A percentile compares a stretch with the other conserved stretches of the same genome.
Evolutionary conservation across 2,888 invertebrate species (phyloP).

Genomic region (Alcis repandata): DNA sequence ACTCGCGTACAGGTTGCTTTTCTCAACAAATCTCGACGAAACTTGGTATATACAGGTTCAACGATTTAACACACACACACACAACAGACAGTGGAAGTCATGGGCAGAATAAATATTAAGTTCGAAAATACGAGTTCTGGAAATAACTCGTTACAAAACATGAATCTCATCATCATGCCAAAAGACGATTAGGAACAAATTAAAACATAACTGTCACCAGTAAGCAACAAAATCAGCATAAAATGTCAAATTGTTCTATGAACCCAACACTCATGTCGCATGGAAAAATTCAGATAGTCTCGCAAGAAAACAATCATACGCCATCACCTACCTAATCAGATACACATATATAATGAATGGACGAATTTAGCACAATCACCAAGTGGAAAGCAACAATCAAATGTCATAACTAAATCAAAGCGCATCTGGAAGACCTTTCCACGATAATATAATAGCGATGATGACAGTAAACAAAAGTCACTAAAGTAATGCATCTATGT

Average conservation of each 20-base stretch:
- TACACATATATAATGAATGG: slow-evolving; percentile 84
- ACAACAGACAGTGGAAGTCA: slow-evolving; percentile 69
- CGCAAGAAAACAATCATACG: slow-evolving; percentile 72
- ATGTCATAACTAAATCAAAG: slow-evolving; percentile 74
- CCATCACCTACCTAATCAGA: slow-evolving; percentile 76
- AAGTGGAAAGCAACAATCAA: slow-evolving; percentile 71
- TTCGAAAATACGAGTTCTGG: too few species aligned
- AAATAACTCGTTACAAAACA: slow-evolving; percentile 76
- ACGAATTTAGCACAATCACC: slow-evolving; percentile 79
- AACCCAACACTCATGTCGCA: slow-evolving; percentile 72
- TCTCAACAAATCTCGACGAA: too few species aligned
- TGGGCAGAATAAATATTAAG: slow-evolving; percentile 76
- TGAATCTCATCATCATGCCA: slow-evolving; percentile 80
- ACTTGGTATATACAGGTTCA: too few species aligned
- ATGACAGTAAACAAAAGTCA: too few species aligned
- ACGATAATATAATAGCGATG: slow-evolving; percentile 77
- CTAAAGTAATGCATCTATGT: too few species aligned
- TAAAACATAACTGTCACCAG: slow-evolving; percentile 68
- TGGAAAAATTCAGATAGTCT: slow-evolving; percentile 77
- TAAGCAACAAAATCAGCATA: slow-evolving; percentile 72
- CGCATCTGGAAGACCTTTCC: slow-evolving; percentile 69
- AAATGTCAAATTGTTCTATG: slow-evolving; percentile 65
- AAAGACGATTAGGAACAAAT: slow-evolving; percentile 72
- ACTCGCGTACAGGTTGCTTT: too few species aligned
- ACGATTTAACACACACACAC: too few species aligned